Evolutionary conservation across 2,797 vertebrate genomes (phyloP), one percentile per base, ranked within the genome.

Genomic region (Pelochelys cantorii): DNA sequence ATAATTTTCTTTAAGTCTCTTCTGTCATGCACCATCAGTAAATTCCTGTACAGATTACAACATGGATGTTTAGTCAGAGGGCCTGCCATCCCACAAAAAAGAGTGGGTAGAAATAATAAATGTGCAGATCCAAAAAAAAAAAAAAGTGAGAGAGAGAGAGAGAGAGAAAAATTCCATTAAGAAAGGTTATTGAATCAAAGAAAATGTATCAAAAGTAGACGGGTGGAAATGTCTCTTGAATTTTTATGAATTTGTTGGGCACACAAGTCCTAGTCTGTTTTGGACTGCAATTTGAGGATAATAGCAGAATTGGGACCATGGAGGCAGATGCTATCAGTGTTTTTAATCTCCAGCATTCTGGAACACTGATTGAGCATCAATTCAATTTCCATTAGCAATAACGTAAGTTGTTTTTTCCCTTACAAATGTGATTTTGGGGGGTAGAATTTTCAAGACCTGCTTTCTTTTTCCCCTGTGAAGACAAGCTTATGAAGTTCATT

Each of bases 141-240:
- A 55, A 57, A 95, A 92, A 96, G 95, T 55, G 90, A 97, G 95
- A 97, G 88, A 94, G 74, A 88, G 74, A 37, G 84, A 92, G 79
- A 96, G 86, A 93, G 95, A 96, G 88, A 96, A 88, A 97, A 97
- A 97, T 95, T 96, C 91, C 94, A 98, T 97, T 96, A 97, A 94
- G 84, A 97, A 97, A 96, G 95, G 92, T 96, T 97, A 98, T 93
- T 91, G 96, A 98, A 98, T 98, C 97, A 97, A 98, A 96, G 96
- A 96, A 94, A 96, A 97, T 96, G 97, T 90, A 98, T 97, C 95
- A 97, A 94, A 97, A 94, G 87, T 57, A 94, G 96, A 87, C 90
- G 95, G 85, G 92, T 92, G 96, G 91, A 90, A 96, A 88, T 84
- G 86, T 93, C 78, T 95, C 95, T 95, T 94, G 92, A 97, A 95